A percentile compares a stretch with the other conserved stretches of the same genome.
Evolutionary conservation across 2,797 vertebrate species (phyloP).

Genomic region (Prunella strophiata): DNA sequence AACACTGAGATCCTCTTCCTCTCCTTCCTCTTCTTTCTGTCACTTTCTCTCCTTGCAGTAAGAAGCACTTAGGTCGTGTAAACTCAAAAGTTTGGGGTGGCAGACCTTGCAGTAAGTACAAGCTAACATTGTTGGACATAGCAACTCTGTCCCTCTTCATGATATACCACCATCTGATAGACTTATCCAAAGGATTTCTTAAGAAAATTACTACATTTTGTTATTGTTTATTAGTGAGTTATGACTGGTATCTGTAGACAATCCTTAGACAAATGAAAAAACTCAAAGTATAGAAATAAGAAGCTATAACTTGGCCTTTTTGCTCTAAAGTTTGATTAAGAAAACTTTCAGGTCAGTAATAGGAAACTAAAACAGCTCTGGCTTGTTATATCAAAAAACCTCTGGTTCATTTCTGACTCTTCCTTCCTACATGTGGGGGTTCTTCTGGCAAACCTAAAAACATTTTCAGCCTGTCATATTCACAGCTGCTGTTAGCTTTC

Average conservation of each 20-base stretch:
- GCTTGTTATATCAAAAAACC: background rate
- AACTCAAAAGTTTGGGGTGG: background rate
- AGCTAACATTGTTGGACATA: rapidly evolving
- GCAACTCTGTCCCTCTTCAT: background rate
- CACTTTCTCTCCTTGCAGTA: background rate
- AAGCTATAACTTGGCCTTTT: background rate
- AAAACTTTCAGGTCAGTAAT: background rate
- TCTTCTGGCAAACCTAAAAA: background rate
- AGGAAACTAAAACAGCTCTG: background rate
- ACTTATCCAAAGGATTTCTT: background rate
- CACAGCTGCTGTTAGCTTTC: background rate
- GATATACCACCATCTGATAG: background rate
- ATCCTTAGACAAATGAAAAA: background rate
- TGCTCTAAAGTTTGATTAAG: background rate
- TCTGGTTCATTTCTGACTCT: background rate
- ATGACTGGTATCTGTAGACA: background rate
- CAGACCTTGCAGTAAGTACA: background rate
- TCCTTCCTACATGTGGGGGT: background rate
- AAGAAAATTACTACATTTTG: background rate
- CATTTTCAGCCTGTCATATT: background rate
- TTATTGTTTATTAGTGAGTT: background rate
- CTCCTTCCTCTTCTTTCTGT: background rate
- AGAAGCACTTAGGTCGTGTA: background rate
- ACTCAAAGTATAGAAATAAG: background rate
- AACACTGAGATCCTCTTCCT: background rate